Evolutionary conservation across 1,140 invertebrate species (phyloP).

Genomic region (Vanessa atalanta): DNA sequence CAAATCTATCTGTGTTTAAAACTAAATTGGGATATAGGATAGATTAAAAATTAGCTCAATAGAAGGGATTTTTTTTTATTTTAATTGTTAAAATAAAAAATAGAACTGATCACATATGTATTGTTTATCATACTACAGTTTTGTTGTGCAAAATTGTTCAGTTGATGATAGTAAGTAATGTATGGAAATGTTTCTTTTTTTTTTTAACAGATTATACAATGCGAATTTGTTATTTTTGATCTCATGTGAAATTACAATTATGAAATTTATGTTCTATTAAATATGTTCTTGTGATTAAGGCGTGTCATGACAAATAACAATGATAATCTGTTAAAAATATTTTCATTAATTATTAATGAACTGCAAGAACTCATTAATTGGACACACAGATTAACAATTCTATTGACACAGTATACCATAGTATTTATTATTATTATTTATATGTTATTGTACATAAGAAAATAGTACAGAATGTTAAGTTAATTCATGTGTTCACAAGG

Average conservation of each 20-base stretch:
- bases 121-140: slow-evolving; percentile 21
- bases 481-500: too few relatives aligned
- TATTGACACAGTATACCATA: too few relatives aligned
- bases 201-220: slow-evolving; percentile 11
- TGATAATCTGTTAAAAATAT: slow-evolving; percentile 23
- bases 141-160: slow-evolving; percentile 29
- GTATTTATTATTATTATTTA: too few relatives aligned
- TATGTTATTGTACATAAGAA: too few relatives aligned
- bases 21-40: neutral
- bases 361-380: too few relatives aligned
- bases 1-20: neutral
- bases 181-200: slow-evolving; percentile 12
- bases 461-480: too few relatives aligned
- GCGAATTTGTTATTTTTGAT: slow-evolving; percentile 26
- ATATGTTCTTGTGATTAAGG: neutral
- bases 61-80: slow-evolving; percentile 18
- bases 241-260: slow-evolving; percentile 10
- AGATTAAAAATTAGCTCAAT: neutral
- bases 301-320: neutral
- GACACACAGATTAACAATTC: too few relatives aligned
- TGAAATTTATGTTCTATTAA: neutral
- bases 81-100: slow-evolving; percentile 18
- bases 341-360: neutral
- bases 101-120: neutral
- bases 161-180: slow-evolving; percentile 19